Evolutionary conservation across 2,113 vertebrate species (phyloP).

Genomic region (Calidris pugnax): DNA sequence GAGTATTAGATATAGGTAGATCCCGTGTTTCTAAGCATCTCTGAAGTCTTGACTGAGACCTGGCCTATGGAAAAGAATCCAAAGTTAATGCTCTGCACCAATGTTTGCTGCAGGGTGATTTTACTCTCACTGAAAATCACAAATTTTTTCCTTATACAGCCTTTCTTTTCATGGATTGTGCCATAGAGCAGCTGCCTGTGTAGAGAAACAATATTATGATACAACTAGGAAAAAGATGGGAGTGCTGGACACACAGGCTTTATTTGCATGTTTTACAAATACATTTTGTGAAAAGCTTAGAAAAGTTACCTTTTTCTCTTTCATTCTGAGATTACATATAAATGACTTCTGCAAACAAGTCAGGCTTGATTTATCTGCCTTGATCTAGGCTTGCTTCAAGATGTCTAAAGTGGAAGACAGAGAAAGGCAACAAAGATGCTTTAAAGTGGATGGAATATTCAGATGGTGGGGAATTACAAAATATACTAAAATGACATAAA

Average conservation of each 20-base stretch:
- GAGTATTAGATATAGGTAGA: neutral
- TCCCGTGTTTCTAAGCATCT: neutral
- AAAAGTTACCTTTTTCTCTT: neutral
- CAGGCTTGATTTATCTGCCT: neutral
- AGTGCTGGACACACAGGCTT: neutral
- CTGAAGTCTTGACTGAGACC: neutral
- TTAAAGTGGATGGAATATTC: neutral
- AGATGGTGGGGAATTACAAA: neutral
- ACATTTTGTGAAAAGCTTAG: neutral
- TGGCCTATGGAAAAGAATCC: neutral
- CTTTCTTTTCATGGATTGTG: neutral
- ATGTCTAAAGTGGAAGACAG: neutral
- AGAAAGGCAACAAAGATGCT: neutral
- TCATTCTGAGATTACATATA: neutral
- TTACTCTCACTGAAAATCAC: neutral
- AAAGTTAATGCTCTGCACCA: neutral
- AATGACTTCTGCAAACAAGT: neutral
- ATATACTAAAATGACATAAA: neutral
- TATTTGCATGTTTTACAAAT: neutral
- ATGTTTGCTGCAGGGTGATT: neutral
- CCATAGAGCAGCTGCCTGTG: neutral
- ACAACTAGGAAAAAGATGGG: neutral
- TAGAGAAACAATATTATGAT: neutral
- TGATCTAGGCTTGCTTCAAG: neutral
- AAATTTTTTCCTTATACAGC: neutral